Evolutionary conservation across 2,113 vertebrate species (phyloP).

Genomic region (Tetrao urogallus): DNA sequence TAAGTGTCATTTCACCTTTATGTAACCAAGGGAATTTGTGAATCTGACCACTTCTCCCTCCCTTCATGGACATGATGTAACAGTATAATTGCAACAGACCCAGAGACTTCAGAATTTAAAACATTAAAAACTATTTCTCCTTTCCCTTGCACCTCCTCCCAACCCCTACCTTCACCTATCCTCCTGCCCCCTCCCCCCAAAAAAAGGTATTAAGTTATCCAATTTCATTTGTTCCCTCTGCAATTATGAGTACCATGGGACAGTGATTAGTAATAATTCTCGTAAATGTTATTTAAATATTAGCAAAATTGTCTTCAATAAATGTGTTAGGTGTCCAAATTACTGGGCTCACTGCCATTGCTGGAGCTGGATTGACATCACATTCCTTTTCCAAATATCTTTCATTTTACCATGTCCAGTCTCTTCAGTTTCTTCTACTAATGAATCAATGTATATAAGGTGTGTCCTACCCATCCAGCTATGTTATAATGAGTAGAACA

Average conservation of each 20-base stretch:
- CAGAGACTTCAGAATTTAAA: background rate
- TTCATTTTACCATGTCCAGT: rapidly evolving
- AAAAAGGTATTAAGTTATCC: no score
- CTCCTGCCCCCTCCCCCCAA: no score
- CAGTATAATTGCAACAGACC: background rate
- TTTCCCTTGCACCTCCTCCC: no score
- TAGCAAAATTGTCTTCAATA: background rate
- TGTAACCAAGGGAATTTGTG: no score
- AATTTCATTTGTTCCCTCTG: background rate
- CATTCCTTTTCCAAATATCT: background rate
- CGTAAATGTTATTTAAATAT: background rate
- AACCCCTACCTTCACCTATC: no score
- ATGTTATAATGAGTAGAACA: background rate
- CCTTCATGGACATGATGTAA: no score
- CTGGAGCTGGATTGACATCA: background rate
- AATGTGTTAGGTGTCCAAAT: background rate
- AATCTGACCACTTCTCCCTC: no score
- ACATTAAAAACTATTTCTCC: background rate
- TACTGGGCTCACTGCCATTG: background rate
- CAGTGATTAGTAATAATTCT: background rate
- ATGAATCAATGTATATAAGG: background rate
- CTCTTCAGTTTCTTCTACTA: background rate
- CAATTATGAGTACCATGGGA: background rate
- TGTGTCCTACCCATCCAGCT: background rate
- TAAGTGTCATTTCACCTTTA: no score